Base-by-base conservation (phyloP, 2,113 vertebrate genomes). In the Manacus vitellinus region DNA sequence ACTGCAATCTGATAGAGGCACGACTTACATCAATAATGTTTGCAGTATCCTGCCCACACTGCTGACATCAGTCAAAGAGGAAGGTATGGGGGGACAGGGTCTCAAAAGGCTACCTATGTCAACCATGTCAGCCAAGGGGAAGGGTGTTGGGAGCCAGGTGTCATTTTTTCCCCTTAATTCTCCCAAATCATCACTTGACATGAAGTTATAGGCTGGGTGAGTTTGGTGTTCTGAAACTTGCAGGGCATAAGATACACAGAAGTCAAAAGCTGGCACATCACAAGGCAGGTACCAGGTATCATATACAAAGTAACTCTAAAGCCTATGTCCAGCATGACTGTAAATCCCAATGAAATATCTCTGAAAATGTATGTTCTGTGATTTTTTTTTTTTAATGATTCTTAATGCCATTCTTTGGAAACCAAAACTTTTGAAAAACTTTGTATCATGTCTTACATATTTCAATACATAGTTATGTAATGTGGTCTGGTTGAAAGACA, bases 11-110 rank as follows among this genome's bases (percentile, higher is more conserved):
- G 33, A 19, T 6, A 9, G 41, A 79, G 65, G 8, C n/a, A 21
- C 12, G 37, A 16, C 14, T 31, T 54, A 56, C 22, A 10, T 8
- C 12, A 8, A 6, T 12, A 66, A 20, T 1, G 4, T 10, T 21
- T 46, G 7, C 0, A 0, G 24, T 23, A 59, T 19, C 35, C 35
- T 71, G n/a, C 33, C 31, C 25, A 9, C 0, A 0, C 24, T 41
- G 39, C 9, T 12, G 2, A 5, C 3, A 1, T 37, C 2, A 0
- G 21, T 66, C 39, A n/a, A 41, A 41, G n/a, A 20, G 3, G 24
- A 71, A 20, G 10, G 8, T 22, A 14, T 30, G 16, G 9, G 27
- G 8, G 6, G 19, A 6, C 44, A 56, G 12, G 4, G 8, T 47
- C n/a, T 22, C 8, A 7, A 14, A 43, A 28, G 15, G 19, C 22